These are phyloP conservation scores for Drosophila nannoptera DNA, from an alignment of 1,140 invertebrate genomes.

Conservation along the genomic window DNA sequence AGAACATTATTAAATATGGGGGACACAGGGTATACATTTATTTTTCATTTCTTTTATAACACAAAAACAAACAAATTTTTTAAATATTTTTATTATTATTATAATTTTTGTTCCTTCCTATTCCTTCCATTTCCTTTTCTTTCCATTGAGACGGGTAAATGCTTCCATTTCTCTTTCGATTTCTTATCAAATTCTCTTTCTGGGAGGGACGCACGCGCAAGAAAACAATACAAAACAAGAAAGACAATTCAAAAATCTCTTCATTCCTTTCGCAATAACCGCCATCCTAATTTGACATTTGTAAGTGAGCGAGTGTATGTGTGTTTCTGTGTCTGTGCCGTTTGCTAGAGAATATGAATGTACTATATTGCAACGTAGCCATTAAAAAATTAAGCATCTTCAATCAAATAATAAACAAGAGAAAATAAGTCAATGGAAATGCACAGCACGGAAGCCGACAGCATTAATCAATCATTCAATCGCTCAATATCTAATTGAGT, in stretches of 20 bases:
- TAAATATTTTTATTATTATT: constrained; percentile 64
- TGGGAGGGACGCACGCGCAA: constrained; percentile 28
- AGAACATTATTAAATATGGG: constrained; percentile 67
- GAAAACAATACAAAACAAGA: constrained; percentile 47
- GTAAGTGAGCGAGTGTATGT: constrained; percentile 24
- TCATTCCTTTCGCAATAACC: constrained; percentile 20
- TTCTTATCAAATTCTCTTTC: background rate
- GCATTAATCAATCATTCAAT: constrained; percentile 22
- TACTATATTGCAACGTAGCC: constrained; percentile 65
- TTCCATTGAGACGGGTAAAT: background rate
- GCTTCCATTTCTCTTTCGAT: no score
- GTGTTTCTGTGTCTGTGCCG: constrained; percentile 21
- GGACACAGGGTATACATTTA: constrained; percentile 53
- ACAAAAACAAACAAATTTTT: constrained; percentile 76
- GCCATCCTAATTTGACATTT: constrained; percentile 44
- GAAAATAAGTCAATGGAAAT: constrained; percentile 47
- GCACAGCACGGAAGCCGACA: constrained; percentile 59
- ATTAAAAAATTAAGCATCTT: constrained; percentile 54
- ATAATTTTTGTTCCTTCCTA: constrained; percentile 52
- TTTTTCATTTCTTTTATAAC: constrained; percentile 50
- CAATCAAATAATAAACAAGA: constrained; percentile 14
- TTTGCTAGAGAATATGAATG: constrained; percentile 38
- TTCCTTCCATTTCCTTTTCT: constrained; percentile 15
- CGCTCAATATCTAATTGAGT: constrained; percentile 32
- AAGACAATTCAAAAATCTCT: constrained; percentile 18